Base-by-base conservation (phyloP, 1,140 invertebrate species). In the Trissolcus basalis region DNA sequence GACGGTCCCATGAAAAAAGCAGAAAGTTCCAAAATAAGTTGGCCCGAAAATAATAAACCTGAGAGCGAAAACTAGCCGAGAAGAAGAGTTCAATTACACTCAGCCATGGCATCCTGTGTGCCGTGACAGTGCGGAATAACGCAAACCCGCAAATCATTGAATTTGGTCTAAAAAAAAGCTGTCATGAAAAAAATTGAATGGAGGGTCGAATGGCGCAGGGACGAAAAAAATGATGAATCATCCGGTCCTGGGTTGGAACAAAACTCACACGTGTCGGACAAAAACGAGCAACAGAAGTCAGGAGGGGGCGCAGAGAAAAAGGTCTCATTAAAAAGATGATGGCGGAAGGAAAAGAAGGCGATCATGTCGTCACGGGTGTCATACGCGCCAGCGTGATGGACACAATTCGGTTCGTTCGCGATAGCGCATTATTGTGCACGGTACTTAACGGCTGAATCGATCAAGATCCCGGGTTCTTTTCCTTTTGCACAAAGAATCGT, bases 381-480 rank as follows among this genome's bases (percentile, higher is more conserved):
- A 59, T 58, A 41, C 36, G 27, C 27, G 43, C 51, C 50, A 27
- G 33, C 15, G 44, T 56, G 69, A 73, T 67, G 59, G 60, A 70
- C 60, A 70, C 64, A 73, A 74, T 73, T 54, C 50, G 60, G 63
- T 64, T 75, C 67, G 73, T 74, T 75, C 70, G 64, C 69, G 58
- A 55, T 70, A 64, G 59, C 41, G 45, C 65, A 67, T 72, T 77
- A 73, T 72, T 68, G 65, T 55, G 59, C 67, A 63, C 58, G 47
- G 49, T 71, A 78, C 70, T 78, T 78, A 70, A 69, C 60, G 65
- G 65, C 51, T 78, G 76, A 74, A 74, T 78, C 76, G 76, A 72
- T 74, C 70, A 73, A 74, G 58, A 59, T 58, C 58, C 47, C 51
- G 14, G 11, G 44, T 72, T 64, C 54, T 63, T 61, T 69, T 67